Evolutionary conservation across 2,797 vertebrate genomes (phyloP), one percentile per base, ranked within the genome.

Genomic region (Clarias laeviceps): DNA sequence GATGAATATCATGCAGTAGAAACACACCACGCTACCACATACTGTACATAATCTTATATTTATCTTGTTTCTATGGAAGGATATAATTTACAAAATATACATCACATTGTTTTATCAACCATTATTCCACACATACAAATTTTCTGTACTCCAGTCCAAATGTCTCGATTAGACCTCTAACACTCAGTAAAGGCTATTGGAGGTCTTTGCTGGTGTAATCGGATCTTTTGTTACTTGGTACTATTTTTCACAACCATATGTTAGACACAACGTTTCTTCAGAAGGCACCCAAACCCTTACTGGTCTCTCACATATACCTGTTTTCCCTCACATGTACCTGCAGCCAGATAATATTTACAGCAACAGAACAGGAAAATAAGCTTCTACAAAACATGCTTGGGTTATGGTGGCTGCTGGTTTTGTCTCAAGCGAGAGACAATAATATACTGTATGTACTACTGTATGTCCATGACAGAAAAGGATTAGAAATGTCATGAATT

Each of bases 31-130:
- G 89, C 82, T 61, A 91, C 68, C 54, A 85, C 84, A 91, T 45
- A 50, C 29, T 74, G n/a, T 91, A 89, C 70, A 93, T 92, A 91
- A 94, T 94, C 91, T 73, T 24, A 90, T 92, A 86, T 95, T 95
- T 95, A 95, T 95, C 91, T 93, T 32, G 87, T 90, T 92, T 94
- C 90, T 93, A 94, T 93, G 91, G 89, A 93, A 93, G 91, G 94
- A 92, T 85, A 92, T 85, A 89, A 92, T 95, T 93, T 95, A 96
- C 94, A 96, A 94, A 94, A 95, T 96, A 88, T 94, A 96, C 94
- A 93, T 87, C 92, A 88, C 86, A 91, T 89, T 85, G 93, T 90
- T 93, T 92, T 92, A 92, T 93, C 90, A 92, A 91, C 83, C 92
- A 90, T 82, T 77, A 62, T 72, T 64, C 80, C 62, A 29, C n/a